phyloP scores from a whole-genome alignment of 2,888 invertebrate species.

The Eupithecia insigniata region DNA sequence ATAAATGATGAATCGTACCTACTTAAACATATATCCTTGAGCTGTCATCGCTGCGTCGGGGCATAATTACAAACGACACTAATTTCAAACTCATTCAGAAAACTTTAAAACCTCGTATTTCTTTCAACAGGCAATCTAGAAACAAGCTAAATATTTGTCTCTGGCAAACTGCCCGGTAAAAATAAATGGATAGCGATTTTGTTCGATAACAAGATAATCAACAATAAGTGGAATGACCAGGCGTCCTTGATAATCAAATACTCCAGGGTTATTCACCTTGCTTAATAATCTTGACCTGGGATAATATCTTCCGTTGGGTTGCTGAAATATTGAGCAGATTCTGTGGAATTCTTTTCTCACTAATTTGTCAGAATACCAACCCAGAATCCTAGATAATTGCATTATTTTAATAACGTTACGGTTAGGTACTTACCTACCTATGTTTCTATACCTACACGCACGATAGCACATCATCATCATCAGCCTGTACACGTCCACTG shows the following conservation, averaged over 20 bases:
- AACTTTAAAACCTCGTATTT: not conserved
- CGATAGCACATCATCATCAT: too few species aligned
- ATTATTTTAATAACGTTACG: too few species aligned
- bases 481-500: too few species aligned
- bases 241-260: constrained; percentile 6
- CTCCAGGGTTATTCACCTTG: constrained; percentile 3
- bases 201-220: not conserved
- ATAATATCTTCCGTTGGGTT: not conserved
- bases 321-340: not conserved
- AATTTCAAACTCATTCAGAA: constrained; percentile 4
- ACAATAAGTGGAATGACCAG: constrained; percentile 1
- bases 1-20: not conserved
- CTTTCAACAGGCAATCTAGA: constrained; percentile 12
- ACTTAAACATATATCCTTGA: not conserved
- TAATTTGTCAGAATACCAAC: not conserved
- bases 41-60: not conserved
- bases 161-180: constrained; percentile 33
- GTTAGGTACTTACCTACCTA: too few species aligned
- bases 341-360: not conserved
- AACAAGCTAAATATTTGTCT: constrained; percentile 9
- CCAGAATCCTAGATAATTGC: too few species aligned
- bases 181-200: constrained; percentile 11
- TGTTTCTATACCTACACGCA: too few species aligned
- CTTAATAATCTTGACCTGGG: constrained; percentile 6
- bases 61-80: not conserved